Base-by-base conservation (phyloP, 2,888 invertebrate genomes). In the Drosophila picticornis region DNA sequence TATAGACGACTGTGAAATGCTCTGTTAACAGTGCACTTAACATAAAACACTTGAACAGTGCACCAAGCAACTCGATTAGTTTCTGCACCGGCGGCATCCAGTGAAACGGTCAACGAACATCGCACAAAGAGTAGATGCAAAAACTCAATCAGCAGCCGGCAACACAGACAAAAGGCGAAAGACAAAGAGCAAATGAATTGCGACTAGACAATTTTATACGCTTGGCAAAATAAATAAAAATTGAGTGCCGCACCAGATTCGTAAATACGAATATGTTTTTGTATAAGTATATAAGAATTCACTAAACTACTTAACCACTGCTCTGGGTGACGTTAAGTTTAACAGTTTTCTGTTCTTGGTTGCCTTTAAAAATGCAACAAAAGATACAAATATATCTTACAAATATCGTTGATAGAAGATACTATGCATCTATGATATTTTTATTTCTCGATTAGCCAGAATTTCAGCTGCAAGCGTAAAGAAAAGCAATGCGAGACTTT, bases 61-160 rank as follows among this genome's bases (percentile, higher is more conserved):
- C 46, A 46, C 46, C 4, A 9, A 9, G 25, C 46, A 10, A 50
- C 36, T 27, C 55, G 34, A n/a, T 38, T 27, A 38, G 4, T 27
- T 38, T 55, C 36, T 25, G 36, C 43, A 63, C 34, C 55, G 60
- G 52, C 27, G 22, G 29, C 5, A 11, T 11, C 40, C 53, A 46
- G 22, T 5, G 50, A 11, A 51, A 62, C 66, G 66, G 67, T 62
- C 74, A 80, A 73, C 72, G 80, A 69, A 72, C 66, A 68, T 19
- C 40, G 34, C 32, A 40, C 81, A 72, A 75, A 82, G 46, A 75
- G 70, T 43, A 62, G 32, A 46, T 53, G 53, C 70, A 50, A 68
- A 71, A 76, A 69, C 70, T 64, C 77, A 83, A 80, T 80, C 72
- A 80, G 59, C 68, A 69, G 51, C 36, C 38, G 55, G 11, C 40